phyloP scores from a whole-genome alignment of 2,797 vertebrate genomes.

The Amniataba percoides region DNA sequence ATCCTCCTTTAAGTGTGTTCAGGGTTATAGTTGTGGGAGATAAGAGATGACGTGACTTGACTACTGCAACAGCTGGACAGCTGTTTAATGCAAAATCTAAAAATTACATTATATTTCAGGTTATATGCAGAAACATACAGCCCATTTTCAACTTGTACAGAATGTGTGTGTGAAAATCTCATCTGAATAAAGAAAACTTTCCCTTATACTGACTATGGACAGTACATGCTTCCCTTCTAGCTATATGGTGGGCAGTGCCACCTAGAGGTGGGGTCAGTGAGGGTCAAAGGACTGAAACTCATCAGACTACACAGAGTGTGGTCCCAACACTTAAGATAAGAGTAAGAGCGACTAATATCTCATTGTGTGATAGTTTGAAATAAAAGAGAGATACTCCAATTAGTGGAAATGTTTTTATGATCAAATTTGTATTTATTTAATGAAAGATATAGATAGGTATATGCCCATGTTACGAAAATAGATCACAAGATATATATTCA shows the following conservation, averaged over 20 bases:
- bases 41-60: neutral
- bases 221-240: constrained; percentile 7
- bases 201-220: neutral
- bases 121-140: neutral
- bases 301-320: neutral
- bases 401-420: too few species aligned
- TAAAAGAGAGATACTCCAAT: neutral
- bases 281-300: constrained; percentile 53
- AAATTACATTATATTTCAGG: neutral
- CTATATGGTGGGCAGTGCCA: constrained; percentile 71
- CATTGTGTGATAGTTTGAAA: neutral
- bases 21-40: constrained; percentile 11
- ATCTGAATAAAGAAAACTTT: neutral
- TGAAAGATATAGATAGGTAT: too few species aligned
- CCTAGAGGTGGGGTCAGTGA: constrained; percentile 76
- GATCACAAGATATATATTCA: too few species aligned
- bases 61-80: neutral
- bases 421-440: too few species aligned
- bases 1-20: constrained; percentile 23
- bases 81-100: neutral
- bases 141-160: neutral
- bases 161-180: neutral
- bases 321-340: neutral
- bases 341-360: neutral
- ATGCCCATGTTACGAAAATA: too few species aligned